Percentiles rank a stretch among this genome's conserved stretches.
These are phyloP conservation scores for Eupristina koningsbergeri DNA, from an alignment of 1,140 invertebrate genomes.

Conservation along the genomic window DNA sequence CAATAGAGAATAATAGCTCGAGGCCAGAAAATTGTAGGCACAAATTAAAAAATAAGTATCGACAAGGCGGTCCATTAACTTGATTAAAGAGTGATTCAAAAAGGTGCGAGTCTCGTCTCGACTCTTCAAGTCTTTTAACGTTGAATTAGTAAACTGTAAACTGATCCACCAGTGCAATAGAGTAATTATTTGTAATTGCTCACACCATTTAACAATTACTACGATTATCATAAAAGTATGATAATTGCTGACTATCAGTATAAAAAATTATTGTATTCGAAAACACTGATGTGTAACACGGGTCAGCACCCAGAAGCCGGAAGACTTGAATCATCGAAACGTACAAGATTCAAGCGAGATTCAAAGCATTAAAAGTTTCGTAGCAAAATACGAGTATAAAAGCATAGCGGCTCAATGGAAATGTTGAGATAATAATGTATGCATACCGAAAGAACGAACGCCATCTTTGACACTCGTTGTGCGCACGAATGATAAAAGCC, in stretches of 20 bases:
- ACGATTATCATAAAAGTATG: background rate
- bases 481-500: constrained; percentile 27
- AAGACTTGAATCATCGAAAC: too few relatives aligned
- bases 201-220: background rate
- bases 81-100: constrained; percentile 64
- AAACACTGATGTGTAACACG: too few relatives aligned
- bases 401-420: background rate
- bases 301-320: too few relatives aligned
- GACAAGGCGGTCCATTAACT: constrained; percentile 65
- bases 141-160: background rate
- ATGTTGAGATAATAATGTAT: constrained; percentile 17
- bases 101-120: constrained; percentile 50
- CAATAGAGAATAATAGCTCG: constrained; percentile 4
- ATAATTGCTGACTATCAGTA: background rate
- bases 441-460: constrained; percentile 3
- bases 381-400: background rate
- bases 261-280: background rate
- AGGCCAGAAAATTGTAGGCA: constrained; percentile 8
- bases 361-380: background rate
- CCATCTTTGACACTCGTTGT: constrained; percentile 30
- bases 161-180: background rate
- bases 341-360: background rate
- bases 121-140: too few relatives aligned
- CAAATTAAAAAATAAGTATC: background rate
- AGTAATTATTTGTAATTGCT: too few relatives aligned